These are phyloP conservation scores for Boulengeromyrus knoepffleri DNA, from an alignment of 2,113 vertebrate species.

Conservation along the genomic window DNA sequence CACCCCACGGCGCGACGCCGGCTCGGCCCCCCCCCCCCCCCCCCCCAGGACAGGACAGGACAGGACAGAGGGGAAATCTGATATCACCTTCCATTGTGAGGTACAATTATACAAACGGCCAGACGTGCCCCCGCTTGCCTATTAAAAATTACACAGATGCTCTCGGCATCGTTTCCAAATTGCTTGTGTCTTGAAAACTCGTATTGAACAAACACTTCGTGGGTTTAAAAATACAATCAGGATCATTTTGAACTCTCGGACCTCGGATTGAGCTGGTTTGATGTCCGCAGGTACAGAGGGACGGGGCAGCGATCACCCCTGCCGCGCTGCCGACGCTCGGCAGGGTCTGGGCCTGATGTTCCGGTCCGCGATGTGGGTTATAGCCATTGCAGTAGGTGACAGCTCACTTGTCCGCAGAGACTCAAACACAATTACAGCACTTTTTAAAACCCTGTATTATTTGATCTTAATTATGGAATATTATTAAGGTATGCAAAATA, in stretches of 20 bases:
- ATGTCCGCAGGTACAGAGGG: background rate
- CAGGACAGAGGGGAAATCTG: background rate
- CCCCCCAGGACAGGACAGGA: background rate
- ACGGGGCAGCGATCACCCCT: background rate
- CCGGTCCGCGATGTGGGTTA: background rate
- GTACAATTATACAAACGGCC: background rate
- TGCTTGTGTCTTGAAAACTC: background rate
- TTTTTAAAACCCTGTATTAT: background rate
- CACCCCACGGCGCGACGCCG: too few relatives aligned
- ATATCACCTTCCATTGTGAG: background rate
- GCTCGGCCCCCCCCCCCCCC: background rate
- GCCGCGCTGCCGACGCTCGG: background rate
- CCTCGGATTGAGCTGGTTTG: background rate
- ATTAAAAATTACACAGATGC: background rate
- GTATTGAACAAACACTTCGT: background rate
- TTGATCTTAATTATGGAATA: background rate
- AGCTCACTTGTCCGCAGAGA: background rate
- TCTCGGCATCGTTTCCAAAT: background rate
- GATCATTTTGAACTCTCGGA: background rate
- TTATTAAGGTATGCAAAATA: background rate
- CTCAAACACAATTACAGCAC: background rate
- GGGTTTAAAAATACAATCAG: background rate
- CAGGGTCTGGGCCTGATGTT: background rate
- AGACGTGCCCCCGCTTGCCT: background rate
- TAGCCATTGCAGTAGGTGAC: background rate